Conservation (phyloP, 1,140 invertebrate genomes). For the Caenorhabditis brenneri region DNA sequence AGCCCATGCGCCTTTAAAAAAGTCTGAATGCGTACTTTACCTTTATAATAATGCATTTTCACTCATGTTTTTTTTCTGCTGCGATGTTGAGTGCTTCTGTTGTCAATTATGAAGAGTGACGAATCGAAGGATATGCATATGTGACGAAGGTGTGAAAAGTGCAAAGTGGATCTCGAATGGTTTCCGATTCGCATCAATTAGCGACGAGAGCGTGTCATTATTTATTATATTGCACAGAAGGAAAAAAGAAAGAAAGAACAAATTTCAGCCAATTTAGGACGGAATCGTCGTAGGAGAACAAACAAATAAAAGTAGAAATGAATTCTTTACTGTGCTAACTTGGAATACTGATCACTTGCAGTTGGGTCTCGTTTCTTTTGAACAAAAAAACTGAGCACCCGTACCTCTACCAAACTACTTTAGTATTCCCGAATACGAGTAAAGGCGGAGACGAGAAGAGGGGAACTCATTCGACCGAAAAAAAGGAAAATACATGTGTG, state of each 20-base stretch:
- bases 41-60: too few species aligned
- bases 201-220: background rate
- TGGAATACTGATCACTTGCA: too few species aligned
- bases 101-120: background rate
- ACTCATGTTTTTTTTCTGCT: too few species aligned
- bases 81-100: background rate
- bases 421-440: conserved; percentile 29
- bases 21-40: too few species aligned
- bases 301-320: too few species aligned
- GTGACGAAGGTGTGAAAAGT: conserved; percentile 14
- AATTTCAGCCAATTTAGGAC: background rate
- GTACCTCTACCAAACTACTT: conserved; percentile 3
- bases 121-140: background rate
- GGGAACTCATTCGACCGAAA: conserved; percentile 15
- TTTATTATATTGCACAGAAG: background rate
- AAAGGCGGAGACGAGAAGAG: background rate
- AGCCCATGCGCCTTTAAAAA: too few species aligned
- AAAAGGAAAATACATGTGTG: conserved; percentile 22
- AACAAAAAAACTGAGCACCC: background rate
- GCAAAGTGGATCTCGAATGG: background rate
- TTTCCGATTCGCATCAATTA: conserved; percentile 40
- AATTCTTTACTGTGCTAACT: too few species aligned
- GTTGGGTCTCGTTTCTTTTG: too few species aligned
- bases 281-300: background rate
- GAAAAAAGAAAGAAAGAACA: background rate